These are phyloP conservation scores for Apogon talboti DNA, from an alignment of 2,797 vertebrate species.

Conservation along the genomic window DNA sequence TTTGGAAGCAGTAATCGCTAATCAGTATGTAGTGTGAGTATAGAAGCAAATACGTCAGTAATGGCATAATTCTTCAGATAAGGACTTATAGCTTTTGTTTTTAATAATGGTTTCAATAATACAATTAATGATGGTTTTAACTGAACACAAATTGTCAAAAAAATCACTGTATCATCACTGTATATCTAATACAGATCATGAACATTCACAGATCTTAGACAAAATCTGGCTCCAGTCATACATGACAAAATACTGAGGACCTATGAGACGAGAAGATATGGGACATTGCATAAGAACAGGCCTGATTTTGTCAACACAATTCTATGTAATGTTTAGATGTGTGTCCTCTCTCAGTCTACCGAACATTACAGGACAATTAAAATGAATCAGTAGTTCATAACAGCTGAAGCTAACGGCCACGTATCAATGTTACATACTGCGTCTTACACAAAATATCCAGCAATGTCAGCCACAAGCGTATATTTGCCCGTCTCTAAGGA, in stretches of 20 bases:
- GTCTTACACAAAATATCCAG: slow-evolving; percentile 10
- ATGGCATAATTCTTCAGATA: not conserved
- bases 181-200: not conserved
- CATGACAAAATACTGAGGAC: not conserved
- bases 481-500: slow-evolving; percentile 10
- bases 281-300: not conserved
- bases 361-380: slow-evolving; percentile 1
- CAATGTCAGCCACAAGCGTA: slow-evolving; percentile 10
- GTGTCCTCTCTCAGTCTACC: not conserved
- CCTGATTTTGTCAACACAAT: not conserved
- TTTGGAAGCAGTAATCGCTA: not conserved
- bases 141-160: not conserved
- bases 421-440: slow-evolving; percentile 6
- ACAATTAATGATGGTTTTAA: not conserved
- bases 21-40: not conserved
- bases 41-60: not conserved
- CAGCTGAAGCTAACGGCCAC: slow-evolving; percentile 10
- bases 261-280: not conserved
- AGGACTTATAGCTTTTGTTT: not conserved
- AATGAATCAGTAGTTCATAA: not conserved
- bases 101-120: no score
- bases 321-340: not conserved
- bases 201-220: slow-evolving; percentile 3
- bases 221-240: no score
- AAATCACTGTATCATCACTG: not conserved